Evolutionary conservation across 2,113 vertebrate genomes (phyloP).

Genomic region (Emydura subglobosa): DNA sequence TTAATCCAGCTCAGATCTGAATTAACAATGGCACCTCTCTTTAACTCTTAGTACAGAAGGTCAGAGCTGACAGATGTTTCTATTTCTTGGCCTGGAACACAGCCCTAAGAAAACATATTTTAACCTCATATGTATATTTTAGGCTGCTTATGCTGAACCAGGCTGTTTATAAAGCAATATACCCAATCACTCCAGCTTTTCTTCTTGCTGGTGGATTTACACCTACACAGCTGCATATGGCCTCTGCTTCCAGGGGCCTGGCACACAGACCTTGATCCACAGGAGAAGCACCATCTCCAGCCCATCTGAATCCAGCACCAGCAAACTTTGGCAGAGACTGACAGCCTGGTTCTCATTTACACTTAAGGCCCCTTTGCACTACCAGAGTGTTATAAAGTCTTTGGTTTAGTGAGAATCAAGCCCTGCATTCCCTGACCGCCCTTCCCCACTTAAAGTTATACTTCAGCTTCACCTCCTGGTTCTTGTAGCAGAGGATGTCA

Average conservation of each 20-base stretch:
- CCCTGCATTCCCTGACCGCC: background rate
- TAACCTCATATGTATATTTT: background rate
- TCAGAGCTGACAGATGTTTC: background rate
- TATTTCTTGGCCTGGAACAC: background rate
- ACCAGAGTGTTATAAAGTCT: too few relatives aligned
- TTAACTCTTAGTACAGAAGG: background rate
- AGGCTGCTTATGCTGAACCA: background rate
- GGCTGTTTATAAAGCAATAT: conserved; percentile 10
- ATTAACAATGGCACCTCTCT: background rate
- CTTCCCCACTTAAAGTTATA: background rate
- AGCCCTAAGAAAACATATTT: background rate
- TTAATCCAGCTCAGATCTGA: background rate
- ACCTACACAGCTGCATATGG: background rate
- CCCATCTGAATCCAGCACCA: too few relatives aligned
- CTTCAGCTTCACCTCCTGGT: background rate
- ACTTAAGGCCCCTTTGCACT: too few relatives aligned
- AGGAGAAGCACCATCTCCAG: too few relatives aligned
- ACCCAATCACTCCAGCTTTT: background rate
- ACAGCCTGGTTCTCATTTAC: too few relatives aligned
- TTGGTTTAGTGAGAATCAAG: background rate
- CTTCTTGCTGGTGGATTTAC: background rate
- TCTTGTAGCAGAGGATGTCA: background rate
- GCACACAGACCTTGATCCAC: background rate
- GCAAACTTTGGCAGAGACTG: too few relatives aligned
- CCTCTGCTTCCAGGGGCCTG: background rate